Percentiles rank a stretch among this genome's conserved stretches.
These are phyloP conservation scores for Seira musarum DNA, from an alignment of 2,888 invertebrate genomes.

Conservation along the genomic window DNA sequence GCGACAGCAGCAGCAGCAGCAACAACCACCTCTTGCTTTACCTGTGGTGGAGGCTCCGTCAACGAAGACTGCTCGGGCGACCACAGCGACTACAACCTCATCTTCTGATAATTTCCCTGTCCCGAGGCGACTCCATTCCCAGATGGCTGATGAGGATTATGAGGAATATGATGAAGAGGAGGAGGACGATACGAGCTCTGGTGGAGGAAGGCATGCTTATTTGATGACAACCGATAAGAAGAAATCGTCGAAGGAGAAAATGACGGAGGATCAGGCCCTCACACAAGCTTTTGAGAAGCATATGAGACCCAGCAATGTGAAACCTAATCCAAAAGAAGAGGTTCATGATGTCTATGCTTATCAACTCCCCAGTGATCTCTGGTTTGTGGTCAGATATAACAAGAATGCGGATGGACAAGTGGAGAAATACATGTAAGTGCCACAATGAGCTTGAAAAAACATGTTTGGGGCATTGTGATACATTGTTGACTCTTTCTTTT, in stretches of 20 bases:
- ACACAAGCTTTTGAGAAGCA: conserved; percentile 68
- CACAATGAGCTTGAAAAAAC: neutral
- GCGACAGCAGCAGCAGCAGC: conserved; percentile 2
- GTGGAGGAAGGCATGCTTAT: conserved; percentile 68
- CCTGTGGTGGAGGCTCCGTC: neutral
- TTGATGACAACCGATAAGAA: conserved; percentile 66
- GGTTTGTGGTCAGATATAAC: conserved; percentile 69
- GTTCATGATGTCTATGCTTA: conserved; percentile 69
- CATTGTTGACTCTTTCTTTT: conserved; percentile 13
- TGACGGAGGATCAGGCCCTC: conserved; percentile 67
- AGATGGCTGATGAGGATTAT: conserved; percentile 41
- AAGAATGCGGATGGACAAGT: conserved; percentile 65
- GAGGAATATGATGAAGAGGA: conserved; percentile 60
- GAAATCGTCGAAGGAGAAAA: conserved; percentile 49
- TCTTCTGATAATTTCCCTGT: conserved; percentile 12
- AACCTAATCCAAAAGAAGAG: conserved; percentile 44
- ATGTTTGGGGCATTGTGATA: conserved; percentile 29
- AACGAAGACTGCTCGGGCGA: conserved; percentile 39
- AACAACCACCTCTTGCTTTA: neutral
- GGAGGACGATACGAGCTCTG: conserved; percentile 57
- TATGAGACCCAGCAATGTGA: conserved; percentile 58
- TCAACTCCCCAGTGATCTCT: conserved; percentile 68
- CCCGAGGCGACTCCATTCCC: conserved; percentile 21
- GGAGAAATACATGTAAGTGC: conserved; percentile 69
- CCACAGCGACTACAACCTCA: conserved; percentile 4